Evolutionary conservation across 2,888 invertebrate species (phyloP), one percentile per base, ranked within the genome.

Genomic region (Melieria omissa): DNA sequence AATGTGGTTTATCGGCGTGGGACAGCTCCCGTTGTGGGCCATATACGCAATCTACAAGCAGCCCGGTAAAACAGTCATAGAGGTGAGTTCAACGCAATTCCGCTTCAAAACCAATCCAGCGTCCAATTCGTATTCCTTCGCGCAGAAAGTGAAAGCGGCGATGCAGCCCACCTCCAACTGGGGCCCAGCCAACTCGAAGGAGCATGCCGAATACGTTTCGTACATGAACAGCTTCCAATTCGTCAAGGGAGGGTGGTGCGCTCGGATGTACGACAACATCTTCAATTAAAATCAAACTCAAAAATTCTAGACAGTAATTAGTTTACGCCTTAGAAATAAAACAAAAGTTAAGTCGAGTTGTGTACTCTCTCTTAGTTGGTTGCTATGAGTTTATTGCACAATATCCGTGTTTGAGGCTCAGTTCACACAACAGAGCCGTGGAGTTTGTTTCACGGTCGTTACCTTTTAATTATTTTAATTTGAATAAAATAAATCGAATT

Each of bases 11-110:
- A 80, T 90, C 73, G 90, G 89, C 49, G 84, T 89, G 5, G 72
- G 86, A 0, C 90, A 90, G 77, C 85, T 90, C 45, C 85, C 90
- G 4, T 73, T 87, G 8, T 87, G 87, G 86, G 87, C 83, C 0
- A 64, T 83, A 10, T 83, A 83, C 46, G 80, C 80, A 0, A 78
- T 86, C 5, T 84, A 76, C 66, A 82, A 86, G 66, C 86, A 86
- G 74, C 82, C 84, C 0, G 83, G 80, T 1, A 45, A 75, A 9
- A 78, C 78, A 5, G 65, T 80, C 0, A 74, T 54, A 4, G 73
- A 82, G 74, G 78, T 78, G 60, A 62, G 62, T 29, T 10, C 7
- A 29, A 16, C 29, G 3, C 29, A 29, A 2, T 29, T 29, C 29
- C 29, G 29, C 29, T 29, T 29, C 29, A 29, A 29, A 29, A 29